Percentiles rank a stretch among this genome's conserved stretches.
Conservation (phyloP, 2,113 vertebrate genomes). For the Grantiella picta region DNA sequence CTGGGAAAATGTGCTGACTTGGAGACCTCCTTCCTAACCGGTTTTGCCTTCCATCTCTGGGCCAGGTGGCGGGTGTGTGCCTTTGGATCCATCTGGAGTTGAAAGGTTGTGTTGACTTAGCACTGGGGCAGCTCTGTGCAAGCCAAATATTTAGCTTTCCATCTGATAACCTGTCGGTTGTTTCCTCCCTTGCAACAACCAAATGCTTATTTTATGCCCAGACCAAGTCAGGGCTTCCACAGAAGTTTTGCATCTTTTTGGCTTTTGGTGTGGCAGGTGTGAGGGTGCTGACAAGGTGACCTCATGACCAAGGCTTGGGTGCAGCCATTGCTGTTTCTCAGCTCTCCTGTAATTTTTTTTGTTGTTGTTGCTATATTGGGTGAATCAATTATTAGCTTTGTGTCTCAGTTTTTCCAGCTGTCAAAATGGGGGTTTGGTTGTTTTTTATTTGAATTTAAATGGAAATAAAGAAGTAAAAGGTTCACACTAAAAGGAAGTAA, state of each 20-base stretch:
- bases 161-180: neutral
- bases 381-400: neutral
- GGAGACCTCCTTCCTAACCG: neutral
- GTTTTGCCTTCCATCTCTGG: neutral
- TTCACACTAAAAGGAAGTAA: neutral
- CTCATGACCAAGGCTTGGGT: neutral
- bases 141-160: constrained; percentile 63
- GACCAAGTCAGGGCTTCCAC: neutral
- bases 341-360: neutral
- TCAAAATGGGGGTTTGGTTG: neutral
- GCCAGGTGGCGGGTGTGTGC: constrained; percentile 4
- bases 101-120: constrained; percentile 63
- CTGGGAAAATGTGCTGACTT: neutral
- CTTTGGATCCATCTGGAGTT: neutral
- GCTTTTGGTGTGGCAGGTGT: neutral
- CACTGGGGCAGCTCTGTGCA: neutral
- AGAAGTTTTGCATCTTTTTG: neutral
- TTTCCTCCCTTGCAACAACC: neutral
- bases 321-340: fast-evolving
- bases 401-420: neutral
- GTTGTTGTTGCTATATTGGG: neutral
- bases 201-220: neutral
- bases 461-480: neutral
- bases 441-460: neutral
- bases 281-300: neutral